phyloP scores from a whole-genome alignment of 2,113 vertebrate species.

The Pangasianodon hypophthalmus region DNA sequence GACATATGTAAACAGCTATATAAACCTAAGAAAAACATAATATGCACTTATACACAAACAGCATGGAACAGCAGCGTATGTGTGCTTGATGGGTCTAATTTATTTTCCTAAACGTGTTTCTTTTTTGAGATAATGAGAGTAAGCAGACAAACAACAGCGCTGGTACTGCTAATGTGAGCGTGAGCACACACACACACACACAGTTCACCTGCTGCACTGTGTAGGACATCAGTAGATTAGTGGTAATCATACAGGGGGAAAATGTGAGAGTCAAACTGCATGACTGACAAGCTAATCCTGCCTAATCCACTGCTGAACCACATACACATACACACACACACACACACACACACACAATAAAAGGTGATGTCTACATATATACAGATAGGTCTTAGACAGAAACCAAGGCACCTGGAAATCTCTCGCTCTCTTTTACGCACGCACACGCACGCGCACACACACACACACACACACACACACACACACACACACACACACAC shows the following conservation, averaged over 20 bases:
- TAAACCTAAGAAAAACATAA: neutral
- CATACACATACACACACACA: slow-evolving; percentile 31
- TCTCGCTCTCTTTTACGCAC: neutral
- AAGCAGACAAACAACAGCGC: neutral
- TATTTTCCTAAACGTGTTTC: neutral
- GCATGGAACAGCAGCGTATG: neutral
- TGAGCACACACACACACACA: neutral
- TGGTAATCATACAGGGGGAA: slow-evolving; percentile 61
- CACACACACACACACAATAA: slow-evolving; percentile 17
- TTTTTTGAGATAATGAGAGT: neutral
- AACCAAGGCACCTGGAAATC: neutral
- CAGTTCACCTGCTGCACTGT: slow-evolving; percentile 43
- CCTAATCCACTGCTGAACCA: slow-evolving; percentile 47
- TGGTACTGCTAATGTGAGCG: neutral
- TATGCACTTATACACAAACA: neutral
- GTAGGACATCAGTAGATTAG: slow-evolving; percentile 61
- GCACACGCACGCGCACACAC: too few relatives aligned
- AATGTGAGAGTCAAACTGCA: slow-evolving; percentile 57
- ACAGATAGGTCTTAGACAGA: neutral
- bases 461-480: slow-evolving; percentile 2
- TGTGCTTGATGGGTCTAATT: neutral
- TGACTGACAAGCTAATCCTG: slow-evolving; percentile 62
- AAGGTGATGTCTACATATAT: slow-evolving; percentile 2
- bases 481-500: slow-evolving; percentile 17
- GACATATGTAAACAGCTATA: neutral